phyloP scores from a whole-genome alignment of 2,113 vertebrate genomes.

The Climacteris rufus region DNA sequence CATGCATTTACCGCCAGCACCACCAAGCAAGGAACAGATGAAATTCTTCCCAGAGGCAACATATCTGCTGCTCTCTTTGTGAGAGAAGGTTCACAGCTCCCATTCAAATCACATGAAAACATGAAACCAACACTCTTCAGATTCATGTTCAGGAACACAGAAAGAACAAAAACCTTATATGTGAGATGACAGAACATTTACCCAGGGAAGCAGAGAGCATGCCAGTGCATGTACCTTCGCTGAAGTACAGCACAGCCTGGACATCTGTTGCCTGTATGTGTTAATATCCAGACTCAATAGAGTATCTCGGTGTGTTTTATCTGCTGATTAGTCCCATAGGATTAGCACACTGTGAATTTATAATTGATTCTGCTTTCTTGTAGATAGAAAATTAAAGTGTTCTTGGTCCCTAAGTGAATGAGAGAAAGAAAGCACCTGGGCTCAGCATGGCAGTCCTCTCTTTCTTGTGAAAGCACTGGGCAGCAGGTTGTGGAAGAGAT shows the following conservation, averaged over 20 bases:
- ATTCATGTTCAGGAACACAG: background rate
- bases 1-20: background rate
- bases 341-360: background rate
- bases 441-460: background rate
- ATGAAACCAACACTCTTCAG: background rate
- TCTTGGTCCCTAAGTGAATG: background rate
- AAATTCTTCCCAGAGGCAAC: background rate
- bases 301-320: background rate
- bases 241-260: accelerated
- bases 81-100: background rate
- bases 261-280: background rate
- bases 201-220: background rate
- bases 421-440: background rate
- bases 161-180: background rate
- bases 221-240: background rate
- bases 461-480: background rate
- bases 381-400: background rate
- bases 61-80: background rate
- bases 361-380: background rate
- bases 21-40: background rate
- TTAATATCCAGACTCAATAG: background rate
- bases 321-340: background rate
- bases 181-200: background rate
- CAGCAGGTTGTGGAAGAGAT: background rate
- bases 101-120: background rate